phyloP scores from a whole-genome alignment of 1,140 invertebrate species.

The Lasioglossum baleicum region DNA sequence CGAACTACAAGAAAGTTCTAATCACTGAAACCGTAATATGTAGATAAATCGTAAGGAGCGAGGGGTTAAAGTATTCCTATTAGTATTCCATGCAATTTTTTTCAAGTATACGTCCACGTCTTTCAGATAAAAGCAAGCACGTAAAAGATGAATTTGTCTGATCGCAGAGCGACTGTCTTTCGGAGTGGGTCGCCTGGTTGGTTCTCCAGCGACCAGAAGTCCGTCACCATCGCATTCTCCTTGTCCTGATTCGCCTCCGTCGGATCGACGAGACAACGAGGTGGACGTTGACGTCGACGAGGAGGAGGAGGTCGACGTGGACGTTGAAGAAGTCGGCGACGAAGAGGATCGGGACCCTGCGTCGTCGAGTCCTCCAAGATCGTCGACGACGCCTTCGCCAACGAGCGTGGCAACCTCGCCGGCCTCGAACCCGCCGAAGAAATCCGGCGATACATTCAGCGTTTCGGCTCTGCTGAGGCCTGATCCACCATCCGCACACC shows the following conservation, averaged over 20 bases:
- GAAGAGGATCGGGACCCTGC: conserved; percentile 75
- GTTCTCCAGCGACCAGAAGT: conserved; percentile 75
- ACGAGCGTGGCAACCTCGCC: conserved; percentile 62
- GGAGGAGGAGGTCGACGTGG: conserved; percentile 76
- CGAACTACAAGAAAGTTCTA: too few species aligned
- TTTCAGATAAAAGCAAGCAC: too few species aligned
- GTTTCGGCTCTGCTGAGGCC: conserved; percentile 88
- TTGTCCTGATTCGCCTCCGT: conserved; percentile 70
- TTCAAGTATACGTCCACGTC: too few species aligned
- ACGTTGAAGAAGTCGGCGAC: conserved; percentile 77
- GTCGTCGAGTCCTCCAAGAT: conserved; percentile 72
- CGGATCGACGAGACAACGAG: conserved; percentile 72
- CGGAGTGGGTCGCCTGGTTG: conserved; percentile 76
- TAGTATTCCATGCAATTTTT: too few species aligned
- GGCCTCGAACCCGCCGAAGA: conserved; percentile 55
- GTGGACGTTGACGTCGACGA: conserved; percentile 76
- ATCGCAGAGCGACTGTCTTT: conserved; percentile 75
- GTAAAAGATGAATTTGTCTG: neutral
- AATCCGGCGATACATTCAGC: conserved; percentile 87
- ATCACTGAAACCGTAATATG: too few species aligned
- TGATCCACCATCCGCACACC: conserved; percentile 84
- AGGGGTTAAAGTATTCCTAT: too few species aligned
- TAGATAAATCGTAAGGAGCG: too few species aligned
- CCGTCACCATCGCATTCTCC: conserved; percentile 75
- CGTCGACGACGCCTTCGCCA: conserved; percentile 72